Percentiles rank a stretch among this genome's conserved stretches.
Evolutionary conservation across 2,113 vertebrate genomes (phyloP).

Genomic region (Eptatretus burgeri): DNA sequence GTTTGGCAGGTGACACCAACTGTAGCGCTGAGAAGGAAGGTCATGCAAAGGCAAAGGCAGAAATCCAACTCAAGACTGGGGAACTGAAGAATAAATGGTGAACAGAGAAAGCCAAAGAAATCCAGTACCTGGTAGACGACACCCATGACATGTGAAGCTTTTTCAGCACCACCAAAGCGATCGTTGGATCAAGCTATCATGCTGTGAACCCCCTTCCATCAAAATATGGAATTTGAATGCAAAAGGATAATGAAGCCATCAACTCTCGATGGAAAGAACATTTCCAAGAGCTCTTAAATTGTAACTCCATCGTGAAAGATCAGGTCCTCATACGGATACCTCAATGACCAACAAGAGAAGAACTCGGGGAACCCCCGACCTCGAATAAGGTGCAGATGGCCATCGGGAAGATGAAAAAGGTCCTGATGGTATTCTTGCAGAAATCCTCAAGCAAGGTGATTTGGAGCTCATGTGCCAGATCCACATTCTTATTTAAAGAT

Average conservation of each 20-base stretch:
- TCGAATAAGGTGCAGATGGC: background rate
- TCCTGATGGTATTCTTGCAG: background rate
- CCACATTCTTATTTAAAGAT: background rate
- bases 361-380: background rate
- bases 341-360: background rate
- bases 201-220: background rate
- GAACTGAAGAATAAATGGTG: constrained; percentile 3
- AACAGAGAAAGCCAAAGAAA: background rate
- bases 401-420: background rate
- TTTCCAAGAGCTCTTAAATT: background rate
- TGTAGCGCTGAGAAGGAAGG: background rate
- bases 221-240: background rate
- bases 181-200: background rate
- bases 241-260: background rate
- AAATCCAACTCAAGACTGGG: background rate
- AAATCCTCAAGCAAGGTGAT: constrained; percentile 1
- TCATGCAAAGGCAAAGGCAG: background rate
- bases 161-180: background rate
- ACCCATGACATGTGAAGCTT: background rate
- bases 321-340: background rate
- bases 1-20: background rate
- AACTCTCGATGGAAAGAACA: background rate
- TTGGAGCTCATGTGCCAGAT: background rate
- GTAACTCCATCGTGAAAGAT: background rate
- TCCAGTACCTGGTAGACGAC: background rate